phyloP scores from a whole-genome alignment of 92 coral and sea anemone genomes.

The Palythoa grandis region DNA sequence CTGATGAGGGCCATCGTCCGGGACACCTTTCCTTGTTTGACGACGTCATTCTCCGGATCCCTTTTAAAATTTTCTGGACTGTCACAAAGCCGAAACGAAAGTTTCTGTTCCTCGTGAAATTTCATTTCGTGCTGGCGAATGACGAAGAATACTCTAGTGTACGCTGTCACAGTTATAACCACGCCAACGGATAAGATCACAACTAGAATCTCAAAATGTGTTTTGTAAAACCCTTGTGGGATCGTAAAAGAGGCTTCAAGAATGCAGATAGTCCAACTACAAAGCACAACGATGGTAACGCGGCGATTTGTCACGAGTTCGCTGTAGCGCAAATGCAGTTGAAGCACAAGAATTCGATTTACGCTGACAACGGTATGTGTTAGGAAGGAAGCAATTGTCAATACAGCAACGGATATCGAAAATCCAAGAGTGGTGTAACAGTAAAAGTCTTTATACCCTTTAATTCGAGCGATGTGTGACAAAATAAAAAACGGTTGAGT shows the following conservation, averaged over 20 bases:
- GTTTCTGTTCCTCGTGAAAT: conserved; percentile 29
- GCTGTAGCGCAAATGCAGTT: conserved; percentile 32
- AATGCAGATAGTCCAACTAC: conserved; percentile 21
- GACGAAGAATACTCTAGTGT: conserved; percentile 13
- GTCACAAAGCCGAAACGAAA: conserved; percentile 21
- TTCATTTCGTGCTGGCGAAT: conserved; percentile 27
- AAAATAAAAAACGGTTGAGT: conserved; percentile 33
- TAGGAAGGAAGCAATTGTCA: conserved; percentile 23
- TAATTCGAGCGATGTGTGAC: conserved; percentile 30
- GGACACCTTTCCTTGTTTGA: conserved; percentile 32
- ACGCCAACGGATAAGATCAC: conserved; percentile 23
- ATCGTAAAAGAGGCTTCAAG: conserved; percentile 35
- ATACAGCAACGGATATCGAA: conserved; percentile 20
- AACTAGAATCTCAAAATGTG: conserved; percentile 19
- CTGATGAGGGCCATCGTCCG: conserved; percentile 31
- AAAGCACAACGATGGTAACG: conserved; percentile 6
- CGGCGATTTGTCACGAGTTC: conserved; percentile 41
- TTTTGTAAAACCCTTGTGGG: conserved; percentile 7
- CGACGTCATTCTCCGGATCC: neutral
- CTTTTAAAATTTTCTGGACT: neutral
- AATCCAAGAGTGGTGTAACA: conserved; percentile 32
- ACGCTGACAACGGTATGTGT: conserved; percentile 33
- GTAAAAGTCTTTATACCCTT: conserved; percentile 4
- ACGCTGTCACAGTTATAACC: conserved; percentile 2
- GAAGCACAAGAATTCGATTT: conserved; percentile 27